phyloP scores from a whole-genome alignment of 2,888 invertebrate species.

The Phaonia tiefii region DNA sequence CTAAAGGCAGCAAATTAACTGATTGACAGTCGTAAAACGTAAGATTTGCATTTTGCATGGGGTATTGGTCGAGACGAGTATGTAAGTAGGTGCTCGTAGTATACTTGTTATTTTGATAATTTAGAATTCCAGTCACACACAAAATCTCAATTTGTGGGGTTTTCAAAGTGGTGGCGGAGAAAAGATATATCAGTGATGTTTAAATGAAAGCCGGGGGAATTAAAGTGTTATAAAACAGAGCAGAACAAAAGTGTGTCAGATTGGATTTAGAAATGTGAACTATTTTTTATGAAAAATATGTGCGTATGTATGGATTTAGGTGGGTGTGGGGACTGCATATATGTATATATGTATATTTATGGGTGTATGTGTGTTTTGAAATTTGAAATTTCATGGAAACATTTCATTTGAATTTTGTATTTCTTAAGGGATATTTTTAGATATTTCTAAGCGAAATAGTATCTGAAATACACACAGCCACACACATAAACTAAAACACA shows the following conservation, averaged over 20 bases:
- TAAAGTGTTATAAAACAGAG: background rate
- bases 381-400: background rate
- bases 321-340: conserved; percentile 35
- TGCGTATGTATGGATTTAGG: background rate
- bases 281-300: background rate
- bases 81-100: too few relatives aligned
- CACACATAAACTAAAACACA: background rate
- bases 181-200: background rate
- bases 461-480: background rate
- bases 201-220: background rate
- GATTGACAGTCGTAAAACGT: conserved; percentile 60
- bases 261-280: conserved; percentile 39
- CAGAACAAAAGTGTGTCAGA: conserved; percentile 29
- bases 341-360: background rate
- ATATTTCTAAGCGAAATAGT: background rate
- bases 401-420: background rate
- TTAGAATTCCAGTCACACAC: conserved; percentile 64
- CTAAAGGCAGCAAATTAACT: conserved; percentile 15
- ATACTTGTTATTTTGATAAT: conserved; percentile 49
- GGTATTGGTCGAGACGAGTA: conserved; percentile 47
- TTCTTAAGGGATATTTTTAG: too few relatives aligned
- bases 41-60: conserved; percentile 34
- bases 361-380: background rate
- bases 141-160: background rate
- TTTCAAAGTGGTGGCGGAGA: conserved; percentile 15